A percentile compares a stretch with the other conserved stretches of the same genome.
phyloP scores from a whole-genome alignment of 2,113 vertebrate genomes.

The Amazona guildingii region DNA sequence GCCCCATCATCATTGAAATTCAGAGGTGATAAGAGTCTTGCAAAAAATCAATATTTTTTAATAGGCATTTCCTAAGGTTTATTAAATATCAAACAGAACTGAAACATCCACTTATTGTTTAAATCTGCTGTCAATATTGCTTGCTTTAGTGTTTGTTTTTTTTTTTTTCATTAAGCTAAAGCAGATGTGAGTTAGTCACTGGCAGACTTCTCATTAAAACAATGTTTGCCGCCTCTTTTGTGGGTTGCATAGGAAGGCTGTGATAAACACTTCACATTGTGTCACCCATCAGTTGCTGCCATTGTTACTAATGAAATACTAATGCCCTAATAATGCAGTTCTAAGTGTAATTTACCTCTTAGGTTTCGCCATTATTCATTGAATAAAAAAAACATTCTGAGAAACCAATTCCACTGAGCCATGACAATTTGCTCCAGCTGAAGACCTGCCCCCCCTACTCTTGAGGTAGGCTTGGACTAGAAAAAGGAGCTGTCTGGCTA shows the following conservation, averaged over 20 bases:
- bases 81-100: constrained; percentile 1
- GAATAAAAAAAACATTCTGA: not conserved
- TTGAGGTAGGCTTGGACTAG: not conserved
- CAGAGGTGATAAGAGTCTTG: not conserved
- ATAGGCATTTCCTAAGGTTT: constrained; percentile 17
- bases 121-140: not conserved
- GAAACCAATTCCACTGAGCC: constrained; percentile 11
- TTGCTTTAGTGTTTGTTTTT: not conserved
- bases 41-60: constrained; percentile 16
- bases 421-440: constrained; percentile 8
- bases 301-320: constrained; percentile 1
- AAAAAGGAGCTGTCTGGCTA: constrained; percentile 36
- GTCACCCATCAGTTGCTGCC: not conserved
- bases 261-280: not conserved
- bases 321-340: not conserved
- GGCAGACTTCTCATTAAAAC: not conserved
- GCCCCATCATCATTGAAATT: not conserved
- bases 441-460: not conserved
- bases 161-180: not conserved
- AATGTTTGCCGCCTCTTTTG: not conserved
- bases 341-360: not conserved
- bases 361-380: not conserved
- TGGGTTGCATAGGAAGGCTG: not conserved
- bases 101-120: not conserved
- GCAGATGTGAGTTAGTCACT: constrained; percentile 6